A percentile compares a stretch with the other conserved stretches of the same genome.
phyloP scores from a whole-genome alignment of 1,140 invertebrate species.

The Myzus persicae region DNA sequence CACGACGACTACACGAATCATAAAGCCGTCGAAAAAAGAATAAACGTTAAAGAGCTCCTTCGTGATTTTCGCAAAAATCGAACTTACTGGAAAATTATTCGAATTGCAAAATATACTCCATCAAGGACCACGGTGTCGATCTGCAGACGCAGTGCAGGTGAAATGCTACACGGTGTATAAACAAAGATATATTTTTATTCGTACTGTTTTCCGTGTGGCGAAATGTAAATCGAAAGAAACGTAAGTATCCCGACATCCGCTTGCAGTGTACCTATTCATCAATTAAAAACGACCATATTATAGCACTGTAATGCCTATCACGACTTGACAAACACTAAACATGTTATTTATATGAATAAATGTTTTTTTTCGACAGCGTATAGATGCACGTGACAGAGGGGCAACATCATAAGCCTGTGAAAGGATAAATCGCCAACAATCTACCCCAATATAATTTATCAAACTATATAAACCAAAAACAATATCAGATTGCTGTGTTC shows the following conservation, averaged over 20 bases:
- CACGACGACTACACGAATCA: too few relatives aligned
- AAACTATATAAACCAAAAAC: background rate
- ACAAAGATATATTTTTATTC: too few relatives aligned
- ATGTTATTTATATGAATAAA: background rate
- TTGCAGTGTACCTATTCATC: background rate
- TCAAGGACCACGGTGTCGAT: too few relatives aligned
- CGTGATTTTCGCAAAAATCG: too few relatives aligned
- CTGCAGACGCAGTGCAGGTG: too few relatives aligned
- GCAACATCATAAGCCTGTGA: background rate
- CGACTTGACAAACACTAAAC: background rate
- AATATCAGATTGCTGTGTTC: background rate
- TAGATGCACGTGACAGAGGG: background rate
- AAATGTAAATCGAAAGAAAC: background rate
- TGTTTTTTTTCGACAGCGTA: background rate
- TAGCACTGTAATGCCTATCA: background rate
- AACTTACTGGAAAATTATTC: too few relatives aligned
- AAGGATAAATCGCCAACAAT: background rate
- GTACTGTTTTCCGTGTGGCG: background rate
- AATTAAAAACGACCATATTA: background rate
- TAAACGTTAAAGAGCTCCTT: too few relatives aligned
- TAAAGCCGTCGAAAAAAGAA: too few relatives aligned
- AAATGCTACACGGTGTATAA: too few relatives aligned
- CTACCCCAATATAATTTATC: background rate
- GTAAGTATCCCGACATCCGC: background rate
- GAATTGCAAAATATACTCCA: too few relatives aligned